Conservation (phyloP, 2,797 vertebrate genomes). For the Brotula barbata region DNA sequence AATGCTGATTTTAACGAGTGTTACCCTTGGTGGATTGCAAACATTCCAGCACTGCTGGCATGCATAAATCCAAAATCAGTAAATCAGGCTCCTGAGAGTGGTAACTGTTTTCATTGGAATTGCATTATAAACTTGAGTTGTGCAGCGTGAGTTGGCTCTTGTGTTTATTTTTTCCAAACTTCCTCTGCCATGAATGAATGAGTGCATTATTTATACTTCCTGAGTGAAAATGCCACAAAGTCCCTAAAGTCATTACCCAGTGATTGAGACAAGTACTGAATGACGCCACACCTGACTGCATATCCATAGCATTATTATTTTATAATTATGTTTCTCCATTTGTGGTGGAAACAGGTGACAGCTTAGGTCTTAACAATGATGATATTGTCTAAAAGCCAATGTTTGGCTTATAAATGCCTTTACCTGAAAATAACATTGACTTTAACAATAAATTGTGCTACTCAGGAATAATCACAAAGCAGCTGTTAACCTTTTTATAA, state of each 20-base stretch:
- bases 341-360: slow-evolving; percentile 28
- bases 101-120: slow-evolving; percentile 45
- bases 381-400: background rate
- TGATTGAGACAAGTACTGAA: slow-evolving; percentile 50
- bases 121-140: slow-evolving; percentile 29
- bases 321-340: slow-evolving; percentile 36
- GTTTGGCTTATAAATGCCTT: slow-evolving; percentile 3
- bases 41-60: slow-evolving; percentile 18
- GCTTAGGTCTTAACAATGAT: slow-evolving; percentile 14
- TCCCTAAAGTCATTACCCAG: slow-evolving; percentile 67
- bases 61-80: slow-evolving; percentile 49
- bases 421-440: background rate
- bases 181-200: slow-evolving; percentile 41
- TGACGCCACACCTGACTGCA: slow-evolving; percentile 48
- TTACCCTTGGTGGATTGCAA: background rate
- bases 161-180: slow-evolving; percentile 53
- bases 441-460: no score
- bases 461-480: no score
- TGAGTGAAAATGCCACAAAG: slow-evolving; percentile 43
- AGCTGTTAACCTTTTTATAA: no score
- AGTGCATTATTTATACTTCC: slow-evolving; percentile 61
- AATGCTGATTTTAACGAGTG: slow-evolving; percentile 5
- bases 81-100: slow-evolving; percentile 29
- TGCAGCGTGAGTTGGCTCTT: slow-evolving; percentile 27
- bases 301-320: slow-evolving; percentile 54